Evolutionary conservation across 2,888 invertebrate genomes (phyloP).

Genomic region (Drosophila paranaensis): DNA sequence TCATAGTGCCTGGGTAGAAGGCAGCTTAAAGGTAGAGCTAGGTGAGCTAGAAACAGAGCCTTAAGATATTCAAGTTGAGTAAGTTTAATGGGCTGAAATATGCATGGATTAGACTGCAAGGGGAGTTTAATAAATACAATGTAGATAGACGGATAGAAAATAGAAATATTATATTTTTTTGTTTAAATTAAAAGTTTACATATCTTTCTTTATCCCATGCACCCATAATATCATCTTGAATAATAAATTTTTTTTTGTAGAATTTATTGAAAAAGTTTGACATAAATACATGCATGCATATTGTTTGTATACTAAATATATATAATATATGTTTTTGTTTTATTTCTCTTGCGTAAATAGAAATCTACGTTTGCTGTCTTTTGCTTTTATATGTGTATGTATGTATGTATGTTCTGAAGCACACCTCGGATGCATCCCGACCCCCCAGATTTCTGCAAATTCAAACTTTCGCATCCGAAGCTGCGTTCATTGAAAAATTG

Average conservation of each 20-base stretch:
- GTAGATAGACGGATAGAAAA: too few species aligned
- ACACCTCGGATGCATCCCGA: constrained; percentile 19
- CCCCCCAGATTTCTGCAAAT: constrained; percentile 16
- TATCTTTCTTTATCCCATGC: too few species aligned
- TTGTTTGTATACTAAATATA: constrained; percentile 83
- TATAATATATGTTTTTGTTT: constrained; percentile 78
- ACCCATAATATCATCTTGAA: neutral
- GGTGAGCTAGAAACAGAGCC: neutral
- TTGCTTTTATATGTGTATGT: constrained; percentile 9
- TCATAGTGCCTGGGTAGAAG: constrained; percentile 33
- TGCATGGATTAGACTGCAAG: too few species aligned
- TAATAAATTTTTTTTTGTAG: constrained; percentile 46
- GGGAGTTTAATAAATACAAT: neutral
- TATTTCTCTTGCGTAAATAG: constrained; percentile 75
- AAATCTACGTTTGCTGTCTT: constrained; percentile 69
- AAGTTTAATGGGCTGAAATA: neutral
- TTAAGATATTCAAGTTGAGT: neutral
- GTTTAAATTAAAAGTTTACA: too few species aligned
- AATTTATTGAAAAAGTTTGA: constrained; percentile 84
- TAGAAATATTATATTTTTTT: too few species aligned
- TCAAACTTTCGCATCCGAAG: constrained; percentile 15
- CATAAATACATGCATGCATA: constrained; percentile 84
- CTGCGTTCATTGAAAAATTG: constrained; percentile 47
- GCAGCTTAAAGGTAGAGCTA: constrained; percentile 4
- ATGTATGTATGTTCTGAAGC: constrained; percentile 21